phyloP scores from a whole-genome alignment of 2,888 invertebrate genomes.

The Eustalomyia histrio region DNA sequence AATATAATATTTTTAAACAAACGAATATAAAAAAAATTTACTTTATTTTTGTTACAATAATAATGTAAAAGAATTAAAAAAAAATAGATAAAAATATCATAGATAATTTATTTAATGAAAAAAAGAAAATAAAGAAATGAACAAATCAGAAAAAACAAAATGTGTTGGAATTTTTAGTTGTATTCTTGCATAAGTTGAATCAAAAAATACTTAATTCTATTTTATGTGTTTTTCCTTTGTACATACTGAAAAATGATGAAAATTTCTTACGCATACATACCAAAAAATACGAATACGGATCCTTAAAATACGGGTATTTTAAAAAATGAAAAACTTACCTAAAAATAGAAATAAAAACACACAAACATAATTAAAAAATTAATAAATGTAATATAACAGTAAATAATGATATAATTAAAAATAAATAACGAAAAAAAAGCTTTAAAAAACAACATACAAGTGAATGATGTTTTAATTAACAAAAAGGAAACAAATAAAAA shows the following conservation, averaged over 20 bases:
- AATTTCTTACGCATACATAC: conserved; percentile 56
- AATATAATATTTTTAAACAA: conserved; percentile 23
- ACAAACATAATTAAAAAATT: conserved; percentile 3
- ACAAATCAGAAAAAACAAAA: conserved; percentile 18
- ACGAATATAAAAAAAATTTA: conserved; percentile 33
- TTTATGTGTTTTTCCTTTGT: conserved; percentile 23
- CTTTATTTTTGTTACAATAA: conserved; percentile 41
- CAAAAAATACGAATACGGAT: conserved; percentile 47
- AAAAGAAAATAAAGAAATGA: background rate
- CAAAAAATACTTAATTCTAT: background rate
- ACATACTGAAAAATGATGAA: conserved; percentile 39
- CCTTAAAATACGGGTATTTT: conserved; percentile 65
- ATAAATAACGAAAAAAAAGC: background rate
- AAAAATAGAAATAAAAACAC: conserved; percentile 9
- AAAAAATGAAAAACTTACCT: conserved; percentile 33
- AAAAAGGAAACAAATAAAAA: conserved; percentile 15
- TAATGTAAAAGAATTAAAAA: conserved; percentile 6
- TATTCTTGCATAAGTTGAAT: conserved; percentile 46
- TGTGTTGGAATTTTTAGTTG: conserved; percentile 28
- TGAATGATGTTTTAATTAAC: background rate
- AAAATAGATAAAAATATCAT: conserved; percentile 1
- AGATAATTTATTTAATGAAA: conserved; percentile 6
- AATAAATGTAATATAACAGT: conserved; percentile 9
- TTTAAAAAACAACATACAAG: background rate
- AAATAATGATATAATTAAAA: conserved; percentile 6